Conservation (phyloP, 2,797 vertebrate genomes). For the Xenopus petersii region DNA sequence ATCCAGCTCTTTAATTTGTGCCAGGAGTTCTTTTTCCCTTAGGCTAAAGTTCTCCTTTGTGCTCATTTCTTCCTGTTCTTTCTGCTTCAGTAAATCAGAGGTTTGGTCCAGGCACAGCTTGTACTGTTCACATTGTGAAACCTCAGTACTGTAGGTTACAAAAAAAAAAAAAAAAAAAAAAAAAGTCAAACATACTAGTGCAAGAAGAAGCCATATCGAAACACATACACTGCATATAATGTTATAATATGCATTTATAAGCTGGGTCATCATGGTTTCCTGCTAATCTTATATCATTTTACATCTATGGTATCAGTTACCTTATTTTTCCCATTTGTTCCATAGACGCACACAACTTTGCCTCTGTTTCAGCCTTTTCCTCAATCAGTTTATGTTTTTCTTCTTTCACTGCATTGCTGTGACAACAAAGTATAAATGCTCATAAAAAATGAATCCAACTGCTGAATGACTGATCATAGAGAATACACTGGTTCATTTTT, state of each 20-base stretch:
- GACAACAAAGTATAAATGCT: no score
- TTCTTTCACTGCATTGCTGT: conserved; percentile 59
- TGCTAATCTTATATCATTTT: no score
- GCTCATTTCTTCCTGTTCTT: conserved; percentile 71
- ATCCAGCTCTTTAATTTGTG: conserved; percentile 72
- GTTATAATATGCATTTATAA: no score
- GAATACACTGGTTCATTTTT: no score
- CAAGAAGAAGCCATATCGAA: no score
- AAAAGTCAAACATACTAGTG: no score
- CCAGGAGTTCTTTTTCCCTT: conserved; percentile 71
- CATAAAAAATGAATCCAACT: no score
- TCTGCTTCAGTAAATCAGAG: conserved; percentile 68
- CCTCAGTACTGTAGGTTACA: neutral
- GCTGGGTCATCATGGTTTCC: no score
- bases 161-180: no score
- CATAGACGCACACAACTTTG: conserved; percentile 63
- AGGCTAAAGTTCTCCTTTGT: conserved; percentile 72
- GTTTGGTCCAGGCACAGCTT: conserved; percentile 65
- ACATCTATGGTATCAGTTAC: no score
- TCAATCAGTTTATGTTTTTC: conserved; percentile 54
- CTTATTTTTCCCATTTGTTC: conserved; percentile 62
- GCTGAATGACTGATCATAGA: no score
- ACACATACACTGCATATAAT: no score
- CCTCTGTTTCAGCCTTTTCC: conserved; percentile 65
- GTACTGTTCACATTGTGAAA: conserved; percentile 57